Conservation (phyloP, 1,140 invertebrate genomes). For the Diorhabda elongata region DNA sequence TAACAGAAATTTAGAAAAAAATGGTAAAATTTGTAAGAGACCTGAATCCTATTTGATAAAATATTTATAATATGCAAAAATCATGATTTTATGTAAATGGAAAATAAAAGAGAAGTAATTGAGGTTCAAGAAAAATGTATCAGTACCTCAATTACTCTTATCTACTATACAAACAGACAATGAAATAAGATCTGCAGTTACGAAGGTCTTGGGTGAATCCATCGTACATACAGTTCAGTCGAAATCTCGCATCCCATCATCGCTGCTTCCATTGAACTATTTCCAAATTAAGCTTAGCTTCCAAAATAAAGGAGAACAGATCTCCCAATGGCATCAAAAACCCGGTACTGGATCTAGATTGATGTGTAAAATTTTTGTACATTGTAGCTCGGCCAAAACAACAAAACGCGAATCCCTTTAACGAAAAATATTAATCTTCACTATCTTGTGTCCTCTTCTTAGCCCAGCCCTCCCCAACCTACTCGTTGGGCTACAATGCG, state of each 20-base stretch:
- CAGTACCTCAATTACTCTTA: too few species aligned
- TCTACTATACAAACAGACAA: background rate
- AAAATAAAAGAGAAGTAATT: too few species aligned
- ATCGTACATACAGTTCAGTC: conserved; percentile 40
- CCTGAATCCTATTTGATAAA: too few species aligned
- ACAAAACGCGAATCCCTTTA: conserved; percentile 7
- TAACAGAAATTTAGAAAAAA: too few species aligned
- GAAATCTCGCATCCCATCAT: conserved; percentile 34
- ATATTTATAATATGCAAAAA: too few species aligned
- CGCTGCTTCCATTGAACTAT: conserved; percentile 17
- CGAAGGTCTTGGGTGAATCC: conserved; percentile 31
- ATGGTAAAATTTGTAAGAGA: too few species aligned
- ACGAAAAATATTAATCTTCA: conserved; percentile 4
- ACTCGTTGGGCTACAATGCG: conserved; percentile 49
- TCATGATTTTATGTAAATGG: too few species aligned
- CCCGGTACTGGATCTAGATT: background rate
- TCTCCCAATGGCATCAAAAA: conserved; percentile 4
- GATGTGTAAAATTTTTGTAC: conserved; percentile 38
- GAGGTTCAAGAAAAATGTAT: too few species aligned
- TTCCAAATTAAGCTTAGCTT: background rate
- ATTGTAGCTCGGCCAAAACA: conserved; percentile 45
- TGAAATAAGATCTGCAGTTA: conserved; percentile 28
- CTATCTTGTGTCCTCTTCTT: conserved; percentile 50
- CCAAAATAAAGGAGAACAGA: conserved; percentile 9
- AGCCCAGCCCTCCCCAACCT: conserved; percentile 39